Evolutionary conservation across 1,140 invertebrate genomes (phyloP), one percentile per base, ranked within the genome.

Genomic region (Drosophila bipectinata): DNA sequence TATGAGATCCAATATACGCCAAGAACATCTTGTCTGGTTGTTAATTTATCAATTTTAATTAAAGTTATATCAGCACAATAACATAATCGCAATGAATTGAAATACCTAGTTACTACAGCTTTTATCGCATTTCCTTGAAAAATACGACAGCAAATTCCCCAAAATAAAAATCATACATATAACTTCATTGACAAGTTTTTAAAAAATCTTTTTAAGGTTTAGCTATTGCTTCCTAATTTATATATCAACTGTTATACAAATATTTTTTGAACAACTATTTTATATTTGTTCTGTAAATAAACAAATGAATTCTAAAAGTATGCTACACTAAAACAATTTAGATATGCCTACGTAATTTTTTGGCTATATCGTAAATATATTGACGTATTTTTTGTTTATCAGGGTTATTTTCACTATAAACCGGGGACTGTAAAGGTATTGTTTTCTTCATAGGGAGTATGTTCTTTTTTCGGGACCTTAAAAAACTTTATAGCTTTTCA

Each of bases 31-130:
- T 55, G 44, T 47, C 39, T 30, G 26, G 6, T 48, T 59, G 62
- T 59, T 58, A 72, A 52, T 69, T 71, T 61, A 76, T 61, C 59
- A 73, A 62, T 62, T 82, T 83, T 71, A 82, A 82, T 82, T 82
- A 82, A 66, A 56, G 14, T 68, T 82, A 78, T 55, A 72, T 72
- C 67, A 63, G 44, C 72, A 56, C n/a, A 30, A 49, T 72, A 54
- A 54, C 44, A 53, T 41, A 61, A 72, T 62, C 56, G 44, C 32
- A 39, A 30, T 18, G n/a, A 44, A 7, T 44, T 8, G 14, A 18
- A 37, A 37, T 10, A n/a, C n/a, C n/a, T n/a, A 37, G 12, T 37
- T 37, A 37, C 34, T 37, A 37, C 34, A 10, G 10, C 10, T 37
- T 37, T 37, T 37, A 37, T 18, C 18, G 32, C 7, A 7, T 15